phyloP scores from a whole-genome alignment of 2,888 invertebrate genomes.

The Leptothorax acervorum region DNA sequence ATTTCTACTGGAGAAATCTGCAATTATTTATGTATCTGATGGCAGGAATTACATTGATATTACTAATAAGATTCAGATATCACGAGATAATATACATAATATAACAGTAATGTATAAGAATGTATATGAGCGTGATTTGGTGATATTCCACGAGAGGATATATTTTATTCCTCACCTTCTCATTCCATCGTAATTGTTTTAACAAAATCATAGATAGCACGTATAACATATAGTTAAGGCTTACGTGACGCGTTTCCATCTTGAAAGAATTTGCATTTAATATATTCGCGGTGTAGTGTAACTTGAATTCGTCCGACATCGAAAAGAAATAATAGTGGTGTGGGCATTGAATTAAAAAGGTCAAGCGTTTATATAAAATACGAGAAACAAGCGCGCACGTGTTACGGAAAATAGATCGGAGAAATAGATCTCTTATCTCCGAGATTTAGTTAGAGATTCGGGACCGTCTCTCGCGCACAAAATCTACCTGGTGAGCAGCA shows the following conservation, averaged over 20 bases:
- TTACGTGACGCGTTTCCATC: background rate
- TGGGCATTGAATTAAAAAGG: background rate
- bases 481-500: conserved; percentile 66
- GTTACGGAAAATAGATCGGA: background rate
- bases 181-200: background rate
- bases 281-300: background rate
- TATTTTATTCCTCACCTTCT: background rate
- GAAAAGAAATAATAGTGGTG: background rate
- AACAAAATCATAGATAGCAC: background rate
- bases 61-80: conserved; percentile 15
- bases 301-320: background rate
- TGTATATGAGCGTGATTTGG: background rate
- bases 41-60: conserved; percentile 25
- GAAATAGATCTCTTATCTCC: background rate
- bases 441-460: conserved; percentile 17
- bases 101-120: background rate
- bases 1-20: conserved; percentile 17
- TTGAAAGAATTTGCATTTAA: conserved; percentile 3
- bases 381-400: background rate
- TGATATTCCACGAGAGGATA: background rate
- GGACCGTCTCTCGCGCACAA: conserved; percentile 21
- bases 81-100: conserved; percentile 17
- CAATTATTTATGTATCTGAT: conserved; percentile 33
- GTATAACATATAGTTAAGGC: background rate
- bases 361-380: background rate